A percentile compares a stretch with the other conserved stretches of the same genome.
Conservation (phyloP, 2,797 vertebrate species). For the Chelon auratus region DNA sequence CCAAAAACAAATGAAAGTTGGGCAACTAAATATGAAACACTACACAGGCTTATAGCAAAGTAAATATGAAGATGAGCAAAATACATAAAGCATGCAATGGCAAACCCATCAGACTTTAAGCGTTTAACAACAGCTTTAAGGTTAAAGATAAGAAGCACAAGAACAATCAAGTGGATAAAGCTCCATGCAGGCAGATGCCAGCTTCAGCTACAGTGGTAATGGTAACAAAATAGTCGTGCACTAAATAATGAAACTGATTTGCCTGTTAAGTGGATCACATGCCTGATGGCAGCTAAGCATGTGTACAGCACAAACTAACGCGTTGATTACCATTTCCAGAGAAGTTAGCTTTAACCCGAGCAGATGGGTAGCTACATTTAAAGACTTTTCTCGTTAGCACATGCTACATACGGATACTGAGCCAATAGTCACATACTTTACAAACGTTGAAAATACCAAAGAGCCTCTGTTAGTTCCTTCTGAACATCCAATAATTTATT, state of each 20-base stretch:
- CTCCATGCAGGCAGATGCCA: background rate
- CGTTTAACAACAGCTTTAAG: background rate
- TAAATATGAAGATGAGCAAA: background rate
- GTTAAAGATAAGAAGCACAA: background rate
- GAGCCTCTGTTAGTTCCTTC: background rate
- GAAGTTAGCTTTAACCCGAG: background rate
- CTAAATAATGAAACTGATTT: background rate
- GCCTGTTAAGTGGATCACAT: background rate
- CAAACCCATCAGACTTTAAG: background rate
- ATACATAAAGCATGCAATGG: background rate
- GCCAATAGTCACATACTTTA: background rate
- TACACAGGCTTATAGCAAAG: background rate
- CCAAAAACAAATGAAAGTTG: background rate
- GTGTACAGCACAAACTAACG: background rate
- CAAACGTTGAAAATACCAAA: conserved; percentile 27
- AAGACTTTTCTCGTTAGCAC: conserved; percentile 7
- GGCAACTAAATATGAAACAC: conserved; percentile 21
- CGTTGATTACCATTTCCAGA: background rate
- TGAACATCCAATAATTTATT: background rate
- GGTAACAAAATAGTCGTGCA: background rate
- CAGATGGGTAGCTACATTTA: background rate
- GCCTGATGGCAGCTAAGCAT: background rate
- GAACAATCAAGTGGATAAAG: background rate
- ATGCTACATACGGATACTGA: conserved; percentile 9
- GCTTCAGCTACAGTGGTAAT: background rate